These are phyloP conservation scores for Eudasyphora cyanicolor DNA, from an alignment of 2,888 invertebrate species.

Conservation along the genomic window DNA sequence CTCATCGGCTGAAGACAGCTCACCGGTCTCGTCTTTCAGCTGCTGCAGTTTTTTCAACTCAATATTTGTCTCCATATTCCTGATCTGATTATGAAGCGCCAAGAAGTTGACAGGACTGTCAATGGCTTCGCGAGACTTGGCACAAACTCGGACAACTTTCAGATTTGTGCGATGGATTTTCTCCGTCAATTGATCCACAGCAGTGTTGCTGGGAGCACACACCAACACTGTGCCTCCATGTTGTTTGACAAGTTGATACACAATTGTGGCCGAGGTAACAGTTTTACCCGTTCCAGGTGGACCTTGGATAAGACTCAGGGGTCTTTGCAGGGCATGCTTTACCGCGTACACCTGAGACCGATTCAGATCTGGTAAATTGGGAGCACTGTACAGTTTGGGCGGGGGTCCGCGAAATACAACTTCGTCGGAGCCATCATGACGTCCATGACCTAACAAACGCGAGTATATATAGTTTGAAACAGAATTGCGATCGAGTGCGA, in stretches of 20 bases:
- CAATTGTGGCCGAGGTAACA: constrained; percentile 99
- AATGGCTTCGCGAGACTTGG: constrained; percentile 98
- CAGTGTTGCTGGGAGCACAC: constrained; percentile 99
- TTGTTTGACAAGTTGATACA: constrained; percentile 97
- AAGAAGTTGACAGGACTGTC: constrained; percentile 98
- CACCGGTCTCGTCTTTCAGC: constrained; percentile 98
- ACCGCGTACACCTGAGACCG: constrained; percentile 98
- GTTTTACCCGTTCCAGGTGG: constrained; percentile 96
- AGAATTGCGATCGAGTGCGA: constrained; percentile 97
- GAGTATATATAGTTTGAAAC: constrained; percentile 99
- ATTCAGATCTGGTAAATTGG: constrained; percentile 98
- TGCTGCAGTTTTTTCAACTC: constrained; percentile 97
- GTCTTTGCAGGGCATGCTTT: constrained; percentile 97
- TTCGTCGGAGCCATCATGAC: constrained; percentile 97
- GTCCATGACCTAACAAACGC: constrained; percentile 95
- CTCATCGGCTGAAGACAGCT: constrained; percentile 96
- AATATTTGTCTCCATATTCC: constrained; percentile 94
- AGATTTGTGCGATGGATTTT: constrained; percentile 98
- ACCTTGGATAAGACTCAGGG: constrained; percentile 97
- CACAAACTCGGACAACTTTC: constrained; percentile 95
- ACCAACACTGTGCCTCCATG: constrained; percentile 97
- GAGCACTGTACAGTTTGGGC: constrained; percentile 98
- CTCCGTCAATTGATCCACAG: constrained; percentile 99
- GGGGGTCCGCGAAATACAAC: constrained; percentile 91
- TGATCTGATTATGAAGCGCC: constrained; percentile 97